These are phyloP conservation scores for Drosophila macrospina DNA, from an alignment of 2,888 invertebrate species.

Conservation along the genomic window DNA sequence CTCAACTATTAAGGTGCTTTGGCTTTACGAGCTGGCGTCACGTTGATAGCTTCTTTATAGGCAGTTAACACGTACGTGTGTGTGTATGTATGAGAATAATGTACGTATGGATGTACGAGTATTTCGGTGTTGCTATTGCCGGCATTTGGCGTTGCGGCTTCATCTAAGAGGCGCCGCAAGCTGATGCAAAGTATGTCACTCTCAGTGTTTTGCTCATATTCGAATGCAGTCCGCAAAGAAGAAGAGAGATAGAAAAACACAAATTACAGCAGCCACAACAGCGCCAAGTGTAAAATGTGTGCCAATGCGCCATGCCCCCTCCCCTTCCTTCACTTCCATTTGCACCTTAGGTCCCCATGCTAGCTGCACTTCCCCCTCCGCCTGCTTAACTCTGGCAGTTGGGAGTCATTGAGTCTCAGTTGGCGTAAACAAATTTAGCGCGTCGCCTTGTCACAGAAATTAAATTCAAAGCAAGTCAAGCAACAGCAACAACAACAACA, in stretches of 20 bases:
- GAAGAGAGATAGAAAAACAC: slow-evolving; percentile 2
- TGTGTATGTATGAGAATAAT: background rate
- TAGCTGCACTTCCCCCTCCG: slow-evolving; percentile 16
- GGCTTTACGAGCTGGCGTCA: background rate
- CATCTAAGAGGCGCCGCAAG: slow-evolving; percentile 38
- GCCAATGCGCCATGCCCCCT: slow-evolving; percentile 32
- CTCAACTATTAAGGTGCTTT: background rate
- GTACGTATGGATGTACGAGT: slow-evolving; percentile 20
- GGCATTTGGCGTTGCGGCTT: slow-evolving; percentile 57
- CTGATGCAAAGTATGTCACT: slow-evolving; percentile 53
- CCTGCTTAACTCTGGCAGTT: slow-evolving; percentile 16
- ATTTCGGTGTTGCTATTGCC: slow-evolving; percentile 42
- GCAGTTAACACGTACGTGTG: background rate
- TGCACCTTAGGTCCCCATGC: background rate
- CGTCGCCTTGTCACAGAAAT: slow-evolving; percentile 79
- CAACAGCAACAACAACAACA: slow-evolving; percentile 12
- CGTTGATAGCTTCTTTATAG: slow-evolving; percentile 12
- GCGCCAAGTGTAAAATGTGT: slow-evolving; percentile 48
- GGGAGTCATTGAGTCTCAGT: slow-evolving; percentile 68
- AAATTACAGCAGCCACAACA: slow-evolving; percentile 30
- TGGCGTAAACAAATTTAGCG: slow-evolving; percentile 74
- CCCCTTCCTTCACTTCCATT: background rate
- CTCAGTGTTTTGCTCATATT: slow-evolving; percentile 50
- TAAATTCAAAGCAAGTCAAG: slow-evolving; percentile 65
- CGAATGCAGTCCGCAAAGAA: slow-evolving; percentile 34